Conservation (phyloP, 2,888 invertebrate genomes). For the Orthonychiurus folsomi region DNA sequence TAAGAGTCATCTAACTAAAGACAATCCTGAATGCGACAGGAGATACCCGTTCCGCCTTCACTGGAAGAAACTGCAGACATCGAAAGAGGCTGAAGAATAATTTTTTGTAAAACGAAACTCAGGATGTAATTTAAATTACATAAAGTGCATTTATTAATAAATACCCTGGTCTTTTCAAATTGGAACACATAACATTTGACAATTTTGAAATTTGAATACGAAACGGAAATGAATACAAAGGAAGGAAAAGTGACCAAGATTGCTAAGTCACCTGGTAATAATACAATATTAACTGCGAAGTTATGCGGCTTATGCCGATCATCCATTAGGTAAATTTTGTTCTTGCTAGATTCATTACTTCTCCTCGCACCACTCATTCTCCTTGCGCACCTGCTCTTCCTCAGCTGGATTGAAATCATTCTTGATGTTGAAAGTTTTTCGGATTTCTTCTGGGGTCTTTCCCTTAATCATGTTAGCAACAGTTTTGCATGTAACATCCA, state of each 20-base stretch:
- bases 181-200: no score
- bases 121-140: no score
- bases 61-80: conserved; percentile 12
- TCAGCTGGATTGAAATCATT: conserved; percentile 93
- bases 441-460: conserved; percentile 90
- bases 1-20: conserved; percentile 62
- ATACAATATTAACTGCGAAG: background rate
- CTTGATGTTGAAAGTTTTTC: conserved; percentile 93
- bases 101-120: background rate
- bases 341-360: conserved; percentile 55
- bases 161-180: no score
- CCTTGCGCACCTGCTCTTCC: conserved; percentile 92
- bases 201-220: no score
- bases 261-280: no score
- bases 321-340: background rate
- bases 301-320: no score
- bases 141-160: no score
- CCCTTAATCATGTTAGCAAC: conserved; percentile 98
- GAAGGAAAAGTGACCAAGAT: no score
- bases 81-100: background rate
- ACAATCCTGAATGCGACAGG: conserved; percentile 54
- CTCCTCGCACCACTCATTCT: conserved; percentile 90
- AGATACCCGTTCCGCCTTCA: conserved; percentile 16
- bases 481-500: conserved; percentile 97
- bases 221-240: no score